Evolutionary conservation across 2,888 invertebrate species (phyloP), one percentile per base, ranked within the genome.

Genomic region (Torymus auratus): DNA sequence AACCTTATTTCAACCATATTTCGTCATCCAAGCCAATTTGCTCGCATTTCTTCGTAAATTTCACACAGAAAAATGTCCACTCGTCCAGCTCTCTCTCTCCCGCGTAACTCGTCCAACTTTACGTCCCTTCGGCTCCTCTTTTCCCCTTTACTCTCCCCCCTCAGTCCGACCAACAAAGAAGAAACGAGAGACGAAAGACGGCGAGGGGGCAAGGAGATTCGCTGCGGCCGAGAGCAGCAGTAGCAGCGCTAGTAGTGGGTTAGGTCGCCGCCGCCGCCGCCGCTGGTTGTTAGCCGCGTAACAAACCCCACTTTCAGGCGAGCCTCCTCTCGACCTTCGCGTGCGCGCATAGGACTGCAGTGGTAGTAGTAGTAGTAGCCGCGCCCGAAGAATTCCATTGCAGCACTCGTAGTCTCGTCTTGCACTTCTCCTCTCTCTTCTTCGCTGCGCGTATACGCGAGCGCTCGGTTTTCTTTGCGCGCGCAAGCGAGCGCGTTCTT

Each of bases 231-330:
- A 4, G 23, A 41, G 64, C 28, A 17, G 74, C 3, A 17, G 20
- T 41, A 65, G 64, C 60, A 5, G 75, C 23, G 86, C 85, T 83
- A 85, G 87, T 83, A 85, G 87, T 83, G 75, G 58, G 86, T 85
- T 83, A 85, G 87, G 83, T 85, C 81, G 81, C 84, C 2, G n/a
- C 82, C 7, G 7, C 28, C 3, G 3, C 2, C 3, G 3, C 5
- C 28, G 28, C 7, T 28, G 84, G 85, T 88, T 88, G 89, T 89
- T 89, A 88, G 87, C 84, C 83, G 88, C 87, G 87, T 89, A 89
- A 88, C 89, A 88, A 88, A 88, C 87, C 85, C 73, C 50, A 60
- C 67, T 67, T 67, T 76, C 68, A 58, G 20, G 5, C 61, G 28
- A 60, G 23, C n/a, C 55, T 12, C n/a, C 67, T 15, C 50, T 64